Conservation (phyloP, 2,797 vertebrate genomes). For the Pangasius macronema region DNA sequence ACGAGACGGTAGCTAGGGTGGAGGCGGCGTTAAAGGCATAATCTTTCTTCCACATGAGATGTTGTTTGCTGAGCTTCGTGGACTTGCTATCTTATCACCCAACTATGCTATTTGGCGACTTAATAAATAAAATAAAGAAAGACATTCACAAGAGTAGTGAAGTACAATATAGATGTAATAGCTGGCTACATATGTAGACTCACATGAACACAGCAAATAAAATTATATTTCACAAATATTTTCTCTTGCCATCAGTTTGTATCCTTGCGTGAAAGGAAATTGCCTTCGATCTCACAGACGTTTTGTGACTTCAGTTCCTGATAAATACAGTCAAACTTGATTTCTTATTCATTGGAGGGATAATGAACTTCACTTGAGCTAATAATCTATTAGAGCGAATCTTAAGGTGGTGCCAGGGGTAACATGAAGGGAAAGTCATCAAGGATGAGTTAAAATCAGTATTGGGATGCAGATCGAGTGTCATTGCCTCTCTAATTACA, state of each 20-base stretch:
- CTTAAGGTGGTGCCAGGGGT: not conserved
- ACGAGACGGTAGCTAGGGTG: not conserved
- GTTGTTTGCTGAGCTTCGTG: not conserved
- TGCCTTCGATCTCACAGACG: not conserved
- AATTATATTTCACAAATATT: not conserved
- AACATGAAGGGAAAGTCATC: not conserved
- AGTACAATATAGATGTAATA: not conserved
- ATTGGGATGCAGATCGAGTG: not conserved
- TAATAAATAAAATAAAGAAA: not conserved
- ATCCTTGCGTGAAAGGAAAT: not conserved
- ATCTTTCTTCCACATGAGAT: not conserved
- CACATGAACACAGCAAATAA: not conserved
- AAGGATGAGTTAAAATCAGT: not conserved
- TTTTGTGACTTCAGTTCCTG: no score
- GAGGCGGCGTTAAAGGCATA: not conserved
- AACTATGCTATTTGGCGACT: not conserved
- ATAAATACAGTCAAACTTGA: not conserved
- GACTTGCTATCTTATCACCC: not conserved
- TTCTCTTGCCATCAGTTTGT: not conserved
- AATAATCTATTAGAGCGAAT: not conserved
- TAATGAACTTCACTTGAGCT: constrained; percentile 7
- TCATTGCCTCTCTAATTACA: not conserved
- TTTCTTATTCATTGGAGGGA: not conserved
- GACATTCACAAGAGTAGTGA: not conserved
- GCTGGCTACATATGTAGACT: no score